These are phyloP conservation scores for Palythoa grandis DNA, from an alignment of 92 coral and sea anemone species.

Conservation along the genomic window DNA sequence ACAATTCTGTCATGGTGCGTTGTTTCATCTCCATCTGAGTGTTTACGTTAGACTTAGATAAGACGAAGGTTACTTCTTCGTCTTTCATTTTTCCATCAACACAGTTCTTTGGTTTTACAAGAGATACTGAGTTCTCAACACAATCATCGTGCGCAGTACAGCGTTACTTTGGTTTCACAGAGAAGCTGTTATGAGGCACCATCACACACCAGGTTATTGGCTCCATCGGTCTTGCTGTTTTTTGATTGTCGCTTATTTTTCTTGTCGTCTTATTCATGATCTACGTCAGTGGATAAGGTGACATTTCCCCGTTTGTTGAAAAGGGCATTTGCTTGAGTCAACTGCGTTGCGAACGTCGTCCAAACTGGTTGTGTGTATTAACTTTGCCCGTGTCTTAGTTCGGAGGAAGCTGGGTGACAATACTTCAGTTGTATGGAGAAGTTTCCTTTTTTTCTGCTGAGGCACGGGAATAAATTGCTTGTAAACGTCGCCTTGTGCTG, in stretches of 20 bases:
- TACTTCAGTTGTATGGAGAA: conserved; percentile 9
- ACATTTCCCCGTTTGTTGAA: no score
- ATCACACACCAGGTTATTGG: background rate
- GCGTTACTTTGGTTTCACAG: conserved; percentile 35
- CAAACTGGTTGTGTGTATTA: background rate
- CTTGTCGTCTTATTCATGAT: background rate
- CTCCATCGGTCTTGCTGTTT: background rate
- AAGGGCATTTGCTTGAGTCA: background rate
- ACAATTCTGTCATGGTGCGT: background rate
- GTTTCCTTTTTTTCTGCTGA: background rate
- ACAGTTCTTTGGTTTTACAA: conserved; percentile 32
- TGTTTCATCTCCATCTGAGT: background rate
- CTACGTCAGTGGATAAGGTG: background rate
- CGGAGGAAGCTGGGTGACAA: background rate
- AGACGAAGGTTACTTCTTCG: background rate
- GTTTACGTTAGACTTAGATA: background rate
- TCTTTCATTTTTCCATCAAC: conserved; percentile 27
- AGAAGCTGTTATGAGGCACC: conserved; percentile 25
- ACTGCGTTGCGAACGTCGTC: background rate
- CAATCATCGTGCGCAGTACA: background rate
- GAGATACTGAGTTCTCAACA: background rate
- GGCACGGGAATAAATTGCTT: background rate
- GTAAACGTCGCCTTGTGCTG: conserved; percentile 15
- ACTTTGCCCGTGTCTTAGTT: background rate
- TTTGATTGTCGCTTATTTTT: background rate